These are phyloP conservation scores for Holothuria scabra DNA, from an alignment of 53 echinoderm and acorn worm genomes.

Conservation along the genomic window DNA sequence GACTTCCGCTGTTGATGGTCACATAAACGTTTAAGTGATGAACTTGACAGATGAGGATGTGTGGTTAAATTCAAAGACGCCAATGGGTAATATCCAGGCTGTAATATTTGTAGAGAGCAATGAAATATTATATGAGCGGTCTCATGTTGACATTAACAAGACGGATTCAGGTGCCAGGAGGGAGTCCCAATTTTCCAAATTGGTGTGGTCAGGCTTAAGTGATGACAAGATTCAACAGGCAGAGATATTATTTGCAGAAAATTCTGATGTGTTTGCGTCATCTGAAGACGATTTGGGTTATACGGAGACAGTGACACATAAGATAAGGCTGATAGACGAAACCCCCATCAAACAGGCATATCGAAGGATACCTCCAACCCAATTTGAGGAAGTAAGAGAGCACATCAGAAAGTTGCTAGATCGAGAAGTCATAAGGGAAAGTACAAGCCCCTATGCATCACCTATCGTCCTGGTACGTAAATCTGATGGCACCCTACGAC, in stretches of 20 bases:
- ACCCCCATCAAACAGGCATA: constrained; percentile 38
- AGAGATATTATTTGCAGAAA: neutral
- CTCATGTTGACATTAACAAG: neutral
- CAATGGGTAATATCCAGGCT: constrained; percentile 17
- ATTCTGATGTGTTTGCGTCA: constrained; percentile 1
- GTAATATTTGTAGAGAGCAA: constrained; percentile 6
- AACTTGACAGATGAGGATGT: constrained; percentile 40
- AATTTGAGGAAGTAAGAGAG: constrained; percentile 61
- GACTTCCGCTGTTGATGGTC: neutral
- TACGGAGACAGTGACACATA: neutral
- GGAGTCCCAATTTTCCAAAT: neutral
- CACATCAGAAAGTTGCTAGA: constrained; percentile 55
- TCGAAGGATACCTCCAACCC: constrained; percentile 55
- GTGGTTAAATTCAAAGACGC: constrained; percentile 4
- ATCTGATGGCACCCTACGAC: constrained; percentile 9
- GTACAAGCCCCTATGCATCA: constrained; percentile 38
- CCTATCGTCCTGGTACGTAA: constrained; percentile 27
- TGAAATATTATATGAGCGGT: neutral
- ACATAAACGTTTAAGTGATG: neutral
- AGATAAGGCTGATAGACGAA: neutral
- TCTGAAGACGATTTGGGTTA: neutral
- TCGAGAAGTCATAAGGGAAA: constrained; percentile 4
- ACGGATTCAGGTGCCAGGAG: neutral
- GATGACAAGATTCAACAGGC: neutral
- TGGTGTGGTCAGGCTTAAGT: constrained; percentile 4